Conservation (phyloP, 2,113 vertebrate genomes). For the Agelaius phoeniceus region DNA sequence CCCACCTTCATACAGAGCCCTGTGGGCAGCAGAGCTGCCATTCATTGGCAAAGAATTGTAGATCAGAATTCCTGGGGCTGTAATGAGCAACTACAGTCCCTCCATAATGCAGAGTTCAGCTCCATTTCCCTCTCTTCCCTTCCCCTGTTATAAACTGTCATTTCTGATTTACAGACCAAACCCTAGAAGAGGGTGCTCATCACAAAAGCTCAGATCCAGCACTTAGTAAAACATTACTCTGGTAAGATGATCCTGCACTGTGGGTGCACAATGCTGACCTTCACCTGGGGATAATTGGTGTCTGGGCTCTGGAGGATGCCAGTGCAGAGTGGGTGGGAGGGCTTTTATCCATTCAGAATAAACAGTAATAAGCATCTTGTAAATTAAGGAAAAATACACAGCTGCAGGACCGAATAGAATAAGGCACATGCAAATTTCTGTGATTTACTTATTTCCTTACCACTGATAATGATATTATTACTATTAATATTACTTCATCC, state of each 20-base stretch:
- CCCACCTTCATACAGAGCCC: background rate
- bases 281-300: background rate
- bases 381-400: background rate
- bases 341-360: background rate
- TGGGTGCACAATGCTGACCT: background rate
- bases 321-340: background rate
- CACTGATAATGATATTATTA: background rate
- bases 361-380: background rate
- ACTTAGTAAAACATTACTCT: background rate
- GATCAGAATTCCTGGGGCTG: background rate
- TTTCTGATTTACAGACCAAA: conserved; percentile 18
- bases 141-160: background rate
- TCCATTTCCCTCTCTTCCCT: background rate
- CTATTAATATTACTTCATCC: background rate
- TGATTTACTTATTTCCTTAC: background rate
- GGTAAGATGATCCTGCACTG: background rate
- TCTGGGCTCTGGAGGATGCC: background rate
- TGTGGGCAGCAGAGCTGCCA: background rate
- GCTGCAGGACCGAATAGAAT: background rate
- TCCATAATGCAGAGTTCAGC: background rate
- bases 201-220: background rate
- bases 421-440: background rate
- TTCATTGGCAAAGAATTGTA: background rate
- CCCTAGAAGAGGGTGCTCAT: background rate
- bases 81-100: background rate